Percentiles rank a stretch among this genome's conserved stretches.
phyloP scores from a whole-genome alignment of 1,140 invertebrate genomes.

The Camponotus pennsylvanicus region DNA sequence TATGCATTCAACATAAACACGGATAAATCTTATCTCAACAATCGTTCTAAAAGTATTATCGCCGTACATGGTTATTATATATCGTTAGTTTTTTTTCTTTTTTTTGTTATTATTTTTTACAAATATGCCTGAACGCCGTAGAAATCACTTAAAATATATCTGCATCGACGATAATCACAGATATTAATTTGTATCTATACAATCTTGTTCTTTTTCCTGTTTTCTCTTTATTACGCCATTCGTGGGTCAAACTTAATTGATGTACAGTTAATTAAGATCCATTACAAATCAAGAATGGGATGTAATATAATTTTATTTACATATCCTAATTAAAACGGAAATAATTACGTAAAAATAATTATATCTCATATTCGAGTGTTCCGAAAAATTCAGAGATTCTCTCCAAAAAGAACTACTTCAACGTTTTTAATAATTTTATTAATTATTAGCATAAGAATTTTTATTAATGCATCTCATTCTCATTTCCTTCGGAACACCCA shows the following conservation, averaged over 20 bases:
- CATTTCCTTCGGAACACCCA: conserved; percentile 26
- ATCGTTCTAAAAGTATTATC: conserved; percentile 69
- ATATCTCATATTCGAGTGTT: conserved; percentile 33
- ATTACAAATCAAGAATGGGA: conserved; percentile 60
- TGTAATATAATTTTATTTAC: conserved; percentile 61
- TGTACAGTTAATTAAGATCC: conserved; percentile 37
- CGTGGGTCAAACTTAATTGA: conserved; percentile 30
- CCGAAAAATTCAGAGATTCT: not conserved
- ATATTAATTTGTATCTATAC: conserved; percentile 63
- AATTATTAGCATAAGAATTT: not conserved
- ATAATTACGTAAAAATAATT: conserved; percentile 62
- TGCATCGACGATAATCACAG: conserved; percentile 70
- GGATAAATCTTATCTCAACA: conserved; percentile 67
- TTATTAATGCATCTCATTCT: not conserved
- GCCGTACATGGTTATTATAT: conserved; percentile 47
- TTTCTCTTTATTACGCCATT: conserved; percentile 36
- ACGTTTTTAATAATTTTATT: not conserved
- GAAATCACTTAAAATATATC: conserved; percentile 67
- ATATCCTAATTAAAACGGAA: conserved; percentile 51
- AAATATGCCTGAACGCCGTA: conserved; percentile 58
- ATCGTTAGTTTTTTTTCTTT: conserved; percentile 13
- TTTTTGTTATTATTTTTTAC: conserved; percentile 45
- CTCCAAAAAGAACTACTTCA: not conserved
- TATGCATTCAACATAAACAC: conserved; percentile 60
- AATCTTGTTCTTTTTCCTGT: conserved; percentile 29